phyloP scores from a whole-genome alignment of 2,888 invertebrate species.

The Noctua janthe region DNA sequence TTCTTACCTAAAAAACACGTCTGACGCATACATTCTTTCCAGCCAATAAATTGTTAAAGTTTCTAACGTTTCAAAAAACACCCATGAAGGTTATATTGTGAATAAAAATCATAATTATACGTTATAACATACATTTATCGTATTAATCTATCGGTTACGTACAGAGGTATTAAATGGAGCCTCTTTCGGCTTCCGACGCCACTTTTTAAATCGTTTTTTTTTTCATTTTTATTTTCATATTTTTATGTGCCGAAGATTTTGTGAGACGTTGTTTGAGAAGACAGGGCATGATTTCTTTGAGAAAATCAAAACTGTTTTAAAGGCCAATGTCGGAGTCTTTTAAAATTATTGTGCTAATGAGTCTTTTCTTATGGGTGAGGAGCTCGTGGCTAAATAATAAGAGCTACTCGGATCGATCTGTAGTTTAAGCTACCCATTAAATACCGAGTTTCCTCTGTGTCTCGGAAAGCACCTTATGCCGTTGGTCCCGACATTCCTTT shows the following conservation, averaged over 20 bases:
- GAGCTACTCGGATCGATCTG: no score
- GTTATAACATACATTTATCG: slow-evolving; percentile 82
- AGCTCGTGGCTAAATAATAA: no score
- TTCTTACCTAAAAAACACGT: slow-evolving; percentile 5
- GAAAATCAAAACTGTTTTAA: background rate
- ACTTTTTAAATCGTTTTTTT: slow-evolving; percentile 49
- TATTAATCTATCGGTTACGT: slow-evolving; percentile 83
- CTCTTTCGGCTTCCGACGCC: slow-evolving; percentile 74
- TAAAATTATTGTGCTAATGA: no score
- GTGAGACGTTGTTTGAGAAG: slow-evolving; percentile 28
- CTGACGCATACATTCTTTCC: slow-evolving; percentile 59
- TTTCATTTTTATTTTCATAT: slow-evolving; percentile 1
- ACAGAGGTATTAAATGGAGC: slow-evolving; percentile 67
- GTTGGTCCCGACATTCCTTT: no score
- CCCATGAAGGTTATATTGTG: slow-evolving; percentile 71
- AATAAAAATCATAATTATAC: slow-evolving; percentile 83
- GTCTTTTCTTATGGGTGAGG: no score
- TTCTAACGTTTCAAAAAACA: slow-evolving; percentile 66
- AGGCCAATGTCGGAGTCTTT: no score
- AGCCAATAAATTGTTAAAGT: slow-evolving; percentile 55
- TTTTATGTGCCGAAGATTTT: slow-evolving; percentile 45
- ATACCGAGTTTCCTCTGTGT: no score
- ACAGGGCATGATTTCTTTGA: background rate
- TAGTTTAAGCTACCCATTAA: no score
- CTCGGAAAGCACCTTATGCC: no score